These are phyloP conservation scores for Bombylius discolor DNA, from an alignment of 2,888 invertebrate genomes.

Conservation along the genomic window DNA sequence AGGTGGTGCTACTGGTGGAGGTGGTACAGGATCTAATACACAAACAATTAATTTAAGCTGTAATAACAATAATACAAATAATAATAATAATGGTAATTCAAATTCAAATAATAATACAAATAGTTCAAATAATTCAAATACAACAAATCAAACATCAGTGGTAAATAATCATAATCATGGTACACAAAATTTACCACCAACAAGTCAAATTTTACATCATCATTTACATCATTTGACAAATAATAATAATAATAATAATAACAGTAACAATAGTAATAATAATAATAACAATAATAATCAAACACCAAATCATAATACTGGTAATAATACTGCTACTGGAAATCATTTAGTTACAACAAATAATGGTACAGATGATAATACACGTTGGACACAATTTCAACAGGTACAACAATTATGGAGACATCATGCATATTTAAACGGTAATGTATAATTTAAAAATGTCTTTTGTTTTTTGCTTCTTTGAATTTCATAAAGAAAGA, in stretches of 20 bases:
- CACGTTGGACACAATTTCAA: conserved; percentile 38
- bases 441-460: conserved; percentile 19
- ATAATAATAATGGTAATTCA: conserved; percentile 10
- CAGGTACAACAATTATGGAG: conserved; percentile 38
- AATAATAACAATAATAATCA: conserved; percentile 20
- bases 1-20: conserved; percentile 6
- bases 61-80: conserved; percentile 5
- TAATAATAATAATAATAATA: conserved; percentile 17
- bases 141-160: conserved; percentile 16
- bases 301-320: conserved; percentile 15
- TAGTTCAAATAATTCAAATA: conserved; percentile 8
- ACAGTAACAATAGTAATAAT: conserved; percentile 22
- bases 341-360: not conserved
- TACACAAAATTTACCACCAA: conserved; percentile 25
- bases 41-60: conserved; percentile 13
- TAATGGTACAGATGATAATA: conserved; percentile 24
- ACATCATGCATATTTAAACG: conserved; percentile 37
- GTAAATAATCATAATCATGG: conserved; percentile 16
- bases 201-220: conserved; percentile 34
- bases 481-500: too few relatives aligned
- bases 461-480: too few relatives aligned
- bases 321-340: conserved; percentile 7
- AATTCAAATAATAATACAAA: conserved; percentile 11
- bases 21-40: conserved; percentile 5
- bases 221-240: conserved; percentile 30